A percentile compares a stretch with the other conserved stretches of the same genome.
These are phyloP conservation scores for Hassar affinis DNA, from an alignment of 2,113 vertebrate species.

Conservation along the genomic window DNA sequence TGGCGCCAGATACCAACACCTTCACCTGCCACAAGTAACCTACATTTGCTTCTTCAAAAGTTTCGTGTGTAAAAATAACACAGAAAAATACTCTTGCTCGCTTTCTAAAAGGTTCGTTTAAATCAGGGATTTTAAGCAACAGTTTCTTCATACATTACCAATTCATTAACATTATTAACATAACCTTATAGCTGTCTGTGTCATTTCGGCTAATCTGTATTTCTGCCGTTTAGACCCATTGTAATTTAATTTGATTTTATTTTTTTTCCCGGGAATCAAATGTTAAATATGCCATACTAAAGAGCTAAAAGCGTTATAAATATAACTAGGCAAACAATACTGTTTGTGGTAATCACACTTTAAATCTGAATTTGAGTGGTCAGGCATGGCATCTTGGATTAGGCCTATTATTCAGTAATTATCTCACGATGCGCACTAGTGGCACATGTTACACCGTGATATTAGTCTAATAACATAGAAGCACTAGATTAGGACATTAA, in stretches of 20 bases:
- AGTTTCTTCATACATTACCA: not conserved
- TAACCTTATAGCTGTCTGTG: not conserved
- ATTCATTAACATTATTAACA: not conserved
- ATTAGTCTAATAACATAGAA: not conserved
- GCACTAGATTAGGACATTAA: not conserved
- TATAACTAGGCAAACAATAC: not conserved
- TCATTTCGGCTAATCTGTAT: not conserved
- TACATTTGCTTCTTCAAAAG: not conserved
- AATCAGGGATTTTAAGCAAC: not conserved
- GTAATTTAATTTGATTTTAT: not conserved
- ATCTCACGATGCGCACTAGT: not conserved
- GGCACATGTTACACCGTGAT: not conserved
- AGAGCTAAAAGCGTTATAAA: too few species aligned
- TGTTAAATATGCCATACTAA: too few species aligned
- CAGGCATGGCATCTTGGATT: not conserved
- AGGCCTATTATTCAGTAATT: not conserved
- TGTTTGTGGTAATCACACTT: not conserved
- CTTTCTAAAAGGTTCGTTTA: not conserved
- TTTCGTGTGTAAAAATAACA: not conserved
- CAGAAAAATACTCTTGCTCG: not conserved
- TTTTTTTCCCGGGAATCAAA: too few species aligned
- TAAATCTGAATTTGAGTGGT: not conserved
- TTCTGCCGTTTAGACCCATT: not conserved
- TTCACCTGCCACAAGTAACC: conserved; percentile 48
- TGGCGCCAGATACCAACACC: conserved; percentile 67